These are phyloP conservation scores for Eupithecia centaureata DNA, from an alignment of 2,888 invertebrate genomes.

Conservation along the genomic window DNA sequence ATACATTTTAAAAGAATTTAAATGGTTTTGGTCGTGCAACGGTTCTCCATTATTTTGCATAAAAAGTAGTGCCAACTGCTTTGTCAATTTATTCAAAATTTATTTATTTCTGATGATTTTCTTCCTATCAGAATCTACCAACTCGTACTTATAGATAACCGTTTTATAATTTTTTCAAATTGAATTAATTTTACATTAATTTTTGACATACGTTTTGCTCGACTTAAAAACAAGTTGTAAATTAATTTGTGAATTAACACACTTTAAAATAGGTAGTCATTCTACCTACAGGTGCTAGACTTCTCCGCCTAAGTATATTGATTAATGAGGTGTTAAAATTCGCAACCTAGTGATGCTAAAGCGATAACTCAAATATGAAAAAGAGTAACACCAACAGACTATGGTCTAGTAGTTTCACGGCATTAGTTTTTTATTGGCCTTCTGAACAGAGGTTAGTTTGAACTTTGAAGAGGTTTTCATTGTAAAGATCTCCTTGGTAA, in stretches of 20 bases:
- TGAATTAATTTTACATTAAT: background rate
- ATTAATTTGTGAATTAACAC: slow-evolving; percentile 13
- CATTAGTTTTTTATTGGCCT: too few species aligned
- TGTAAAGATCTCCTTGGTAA: too few species aligned
- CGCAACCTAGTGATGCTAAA: slow-evolving; percentile 38
- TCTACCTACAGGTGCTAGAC: slow-evolving; percentile 39
- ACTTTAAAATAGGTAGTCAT: slow-evolving; percentile 39
- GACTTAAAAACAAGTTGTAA: slow-evolving; percentile 1
- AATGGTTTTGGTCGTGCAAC: background rate
- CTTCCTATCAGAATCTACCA: background rate
- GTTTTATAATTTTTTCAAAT: background rate
- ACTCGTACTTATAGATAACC: background rate
- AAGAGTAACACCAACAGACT: slow-evolving; percentile 16
- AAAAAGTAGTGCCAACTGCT: background rate
- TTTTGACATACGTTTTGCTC: background rate
- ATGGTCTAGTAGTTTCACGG: too few species aligned
- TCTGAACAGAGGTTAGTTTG: too few species aligned
- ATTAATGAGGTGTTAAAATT: slow-evolving; percentile 59
- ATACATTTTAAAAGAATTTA: background rate
- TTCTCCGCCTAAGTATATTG: slow-evolving; percentile 41
- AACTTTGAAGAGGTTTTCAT: too few species aligned
- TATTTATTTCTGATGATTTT: background rate
- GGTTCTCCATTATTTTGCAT: background rate
- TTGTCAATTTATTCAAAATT: background rate
- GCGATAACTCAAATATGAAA: slow-evolving; percentile 37